Base-by-base conservation (phyloP, 2,888 invertebrate genomes). In the Odontomyia ornata region DNA sequence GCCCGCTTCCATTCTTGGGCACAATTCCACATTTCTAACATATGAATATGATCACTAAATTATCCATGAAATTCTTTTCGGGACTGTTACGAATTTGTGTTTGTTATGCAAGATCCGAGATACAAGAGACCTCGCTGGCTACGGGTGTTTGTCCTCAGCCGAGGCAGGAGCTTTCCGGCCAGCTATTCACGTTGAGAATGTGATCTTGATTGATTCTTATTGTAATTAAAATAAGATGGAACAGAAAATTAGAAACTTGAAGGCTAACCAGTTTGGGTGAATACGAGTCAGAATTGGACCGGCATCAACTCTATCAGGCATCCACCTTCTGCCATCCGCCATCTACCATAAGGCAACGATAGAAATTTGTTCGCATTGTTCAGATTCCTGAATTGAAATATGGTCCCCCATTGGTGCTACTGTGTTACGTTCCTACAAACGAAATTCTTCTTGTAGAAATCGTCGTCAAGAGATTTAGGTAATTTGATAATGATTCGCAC, bases 51-150 rank as follows among this genome's bases (percentile, higher is more conserved):
- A 73, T 57, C 73, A 60, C 73, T 73, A 73, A 73, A 73, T 73
- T 76, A 71, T 73, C 67, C 77, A 72, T 77, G 75, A 77, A 77
- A 77, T 77, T 73, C 75, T 56, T 67, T 71, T 62, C 52, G 52
- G 64, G 72, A 43, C 67, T 60, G 60, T 64, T 46, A 64, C 72
- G 60, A 62, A 65, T 77, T 77, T 71, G 1, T 77, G 64, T 77
- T 77, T 77, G 77, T 72, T 77, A 77, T 77, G 71, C 72, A 30
- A 65, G 71, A 76, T 57, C n/a, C 25, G 1, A 27, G 36, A 57
- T 73, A 57, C 15, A 69, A 47, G 30, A 28, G 21, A 43, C 23
- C 9, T 23, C 52, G 15, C n/a, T 25, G 21, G 15, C 15, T 52
- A 52, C 9, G 27, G 69, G 21, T 18, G 15, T 52, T 15, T 18